Evolutionary conservation across 2,113 vertebrate species (phyloP).

Genomic region (Orientallactaga bullata): DNA sequence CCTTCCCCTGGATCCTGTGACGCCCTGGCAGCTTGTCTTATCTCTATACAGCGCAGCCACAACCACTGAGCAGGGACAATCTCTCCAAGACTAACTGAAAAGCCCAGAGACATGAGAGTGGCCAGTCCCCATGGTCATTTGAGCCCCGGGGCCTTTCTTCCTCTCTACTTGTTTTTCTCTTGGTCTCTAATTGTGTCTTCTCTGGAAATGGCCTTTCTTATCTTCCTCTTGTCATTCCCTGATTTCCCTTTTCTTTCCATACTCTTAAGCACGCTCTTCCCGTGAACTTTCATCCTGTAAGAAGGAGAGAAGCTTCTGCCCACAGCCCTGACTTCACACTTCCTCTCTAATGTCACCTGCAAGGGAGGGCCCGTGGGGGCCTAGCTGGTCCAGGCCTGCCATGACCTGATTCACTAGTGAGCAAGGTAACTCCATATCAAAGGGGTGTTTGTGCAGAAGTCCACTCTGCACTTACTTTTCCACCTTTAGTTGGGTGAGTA

Average conservation of each 20-base stretch:
- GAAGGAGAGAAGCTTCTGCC: background rate
- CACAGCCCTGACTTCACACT: background rate
- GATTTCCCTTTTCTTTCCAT: background rate
- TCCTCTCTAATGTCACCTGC: background rate
- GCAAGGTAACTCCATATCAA: background rate
- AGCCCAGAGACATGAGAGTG: background rate
- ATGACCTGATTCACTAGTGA: background rate
- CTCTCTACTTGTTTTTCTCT: background rate
- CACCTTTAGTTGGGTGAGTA: background rate
- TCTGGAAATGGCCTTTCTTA: background rate
- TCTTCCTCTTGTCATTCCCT: background rate
- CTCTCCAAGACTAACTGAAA: background rate
- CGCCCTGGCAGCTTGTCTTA: background rate
- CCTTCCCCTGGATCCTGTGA: background rate
- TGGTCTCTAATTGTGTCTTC: background rate
- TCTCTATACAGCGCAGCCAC: background rate
- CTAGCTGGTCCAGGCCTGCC: background rate
- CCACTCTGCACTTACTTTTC: background rate
- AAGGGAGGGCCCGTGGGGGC: background rate
- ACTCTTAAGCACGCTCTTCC: background rate
- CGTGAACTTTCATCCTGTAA: background rate
- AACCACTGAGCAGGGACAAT: background rate
- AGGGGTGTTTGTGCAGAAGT: background rate
- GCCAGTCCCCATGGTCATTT: background rate
- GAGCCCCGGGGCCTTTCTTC: background rate